Evolutionary conservation across 2,797 vertebrate genomes (phyloP).

Genomic region (Phylloscopus collybita): DNA sequence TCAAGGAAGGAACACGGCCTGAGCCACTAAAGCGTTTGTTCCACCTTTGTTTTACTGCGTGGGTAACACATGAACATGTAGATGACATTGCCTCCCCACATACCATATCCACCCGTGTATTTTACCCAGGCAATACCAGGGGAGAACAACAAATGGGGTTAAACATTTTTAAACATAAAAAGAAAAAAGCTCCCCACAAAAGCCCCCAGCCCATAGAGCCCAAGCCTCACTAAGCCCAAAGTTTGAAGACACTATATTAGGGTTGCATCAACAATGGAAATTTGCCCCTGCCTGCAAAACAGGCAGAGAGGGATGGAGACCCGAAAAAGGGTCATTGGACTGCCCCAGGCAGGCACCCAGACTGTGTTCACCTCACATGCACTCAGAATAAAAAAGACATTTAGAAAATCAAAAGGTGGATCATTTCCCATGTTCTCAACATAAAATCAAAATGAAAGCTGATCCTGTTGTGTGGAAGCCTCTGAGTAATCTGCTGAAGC

Average conservation of each 20-base stretch:
- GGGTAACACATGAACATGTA: fast-evolving
- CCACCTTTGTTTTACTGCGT: not conserved
- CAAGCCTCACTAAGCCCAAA: not conserved
- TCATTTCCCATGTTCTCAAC: not conserved
- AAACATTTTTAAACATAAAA: not conserved
- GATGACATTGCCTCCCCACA: fast-evolving
- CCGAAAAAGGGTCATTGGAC: fast-evolving
- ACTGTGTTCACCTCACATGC: not conserved
- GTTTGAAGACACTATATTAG: not conserved
- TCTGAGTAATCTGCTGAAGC: not conserved
- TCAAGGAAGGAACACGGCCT: not conserved
- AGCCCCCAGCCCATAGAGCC: not conserved
- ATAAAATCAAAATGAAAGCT: not conserved
- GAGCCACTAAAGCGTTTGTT: not conserved
- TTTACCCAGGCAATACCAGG: not conserved
- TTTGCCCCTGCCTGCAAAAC: not conserved
- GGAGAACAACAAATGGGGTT: not conserved
- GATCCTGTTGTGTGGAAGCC: not conserved
- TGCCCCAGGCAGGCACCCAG: not conserved
- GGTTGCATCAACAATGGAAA: not conserved
- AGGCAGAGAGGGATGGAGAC: not conserved
- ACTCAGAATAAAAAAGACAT: not conserved
- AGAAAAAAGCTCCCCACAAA: not conserved
- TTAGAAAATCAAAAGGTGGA: not conserved
- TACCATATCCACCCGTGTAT: not conserved